Conservation (phyloP, 2,888 invertebrate species). For the Neelides folsomi region DNA sequence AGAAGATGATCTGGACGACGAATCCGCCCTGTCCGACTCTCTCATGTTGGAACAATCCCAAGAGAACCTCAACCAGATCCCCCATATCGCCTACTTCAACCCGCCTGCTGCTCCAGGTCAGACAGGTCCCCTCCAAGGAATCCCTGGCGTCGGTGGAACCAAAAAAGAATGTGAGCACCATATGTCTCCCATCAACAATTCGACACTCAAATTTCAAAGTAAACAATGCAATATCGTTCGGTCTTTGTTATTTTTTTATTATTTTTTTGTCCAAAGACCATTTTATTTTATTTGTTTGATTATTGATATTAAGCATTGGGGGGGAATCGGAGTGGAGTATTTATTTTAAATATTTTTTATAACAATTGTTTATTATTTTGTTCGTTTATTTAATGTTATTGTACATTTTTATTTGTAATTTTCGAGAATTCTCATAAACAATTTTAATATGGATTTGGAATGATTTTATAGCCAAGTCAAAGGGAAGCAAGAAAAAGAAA, state of each 20-base stretch:
- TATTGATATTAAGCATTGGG: background rate
- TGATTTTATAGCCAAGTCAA: conserved; percentile 25
- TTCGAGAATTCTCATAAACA: background rate
- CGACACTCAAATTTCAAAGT: no score
- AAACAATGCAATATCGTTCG: no score
- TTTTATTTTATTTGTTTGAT: background rate
- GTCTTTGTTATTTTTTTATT: no score
- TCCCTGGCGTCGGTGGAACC: conserved; percentile 26
- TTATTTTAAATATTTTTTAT: background rate
- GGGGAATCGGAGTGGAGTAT: background rate
- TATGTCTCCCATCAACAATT: no score
- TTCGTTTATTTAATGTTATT: background rate
- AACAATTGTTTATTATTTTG: background rate
- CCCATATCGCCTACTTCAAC: conserved; percentile 30
- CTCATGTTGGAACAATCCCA: no score
- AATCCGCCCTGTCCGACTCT: no score
- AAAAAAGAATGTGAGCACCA: conserved; percentile 25
- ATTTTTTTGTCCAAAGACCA: background rate
- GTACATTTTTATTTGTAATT: background rate
- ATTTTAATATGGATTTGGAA: background rate
- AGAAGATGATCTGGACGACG: no score
- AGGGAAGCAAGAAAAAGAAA: conserved; percentile 40
- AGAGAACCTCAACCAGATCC: conserved; percentile 21
- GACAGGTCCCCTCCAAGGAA: conserved; percentile 25
- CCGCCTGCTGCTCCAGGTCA: conserved; percentile 23